Evolutionary conservation across 2,113 vertebrate species (phyloP).

Genomic region (Lonchura striata): DNA sequence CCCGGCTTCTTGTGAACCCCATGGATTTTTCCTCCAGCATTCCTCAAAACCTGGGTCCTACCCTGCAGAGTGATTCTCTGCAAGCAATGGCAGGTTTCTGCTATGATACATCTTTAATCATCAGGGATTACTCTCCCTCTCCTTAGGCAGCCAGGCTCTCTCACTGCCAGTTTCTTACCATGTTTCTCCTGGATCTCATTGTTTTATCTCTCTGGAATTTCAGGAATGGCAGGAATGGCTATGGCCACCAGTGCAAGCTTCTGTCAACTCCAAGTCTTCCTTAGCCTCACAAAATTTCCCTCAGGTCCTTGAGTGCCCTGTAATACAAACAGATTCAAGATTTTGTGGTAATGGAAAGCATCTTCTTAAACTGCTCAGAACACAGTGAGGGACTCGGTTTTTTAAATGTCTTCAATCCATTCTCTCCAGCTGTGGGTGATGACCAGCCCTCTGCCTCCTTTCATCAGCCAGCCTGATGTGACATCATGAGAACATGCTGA

Average conservation of each 20-base stretch:
- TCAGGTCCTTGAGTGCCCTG: background rate
- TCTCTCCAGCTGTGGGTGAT: background rate
- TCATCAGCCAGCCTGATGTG: slow-evolving; percentile 19
- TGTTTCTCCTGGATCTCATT: background rate
- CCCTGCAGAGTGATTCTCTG: background rate
- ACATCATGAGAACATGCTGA: slow-evolving; percentile 21
- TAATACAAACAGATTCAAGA: background rate
- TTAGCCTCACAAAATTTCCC: background rate
- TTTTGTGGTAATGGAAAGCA: background rate
- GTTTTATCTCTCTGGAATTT: background rate
- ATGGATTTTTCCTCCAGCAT: background rate
- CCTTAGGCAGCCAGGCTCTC: background rate
- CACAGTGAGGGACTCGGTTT: background rate
- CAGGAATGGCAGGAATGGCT: background rate
- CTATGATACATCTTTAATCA: background rate
- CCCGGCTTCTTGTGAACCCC: background rate
- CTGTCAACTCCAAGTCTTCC: background rate
- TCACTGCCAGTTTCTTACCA: background rate
- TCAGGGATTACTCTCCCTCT: background rate
- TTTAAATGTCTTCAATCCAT: background rate
- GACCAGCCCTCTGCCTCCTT: background rate
- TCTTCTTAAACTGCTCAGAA: background rate
- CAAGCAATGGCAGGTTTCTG: background rate
- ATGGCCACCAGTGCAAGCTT: background rate
- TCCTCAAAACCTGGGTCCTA: background rate